Percentiles rank a stretch among this genome's conserved stretches.
These are phyloP conservation scores for Eulemur rufifrons DNA, from an alignment of 2,113 vertebrate genomes.

Conservation along the genomic window DNA sequence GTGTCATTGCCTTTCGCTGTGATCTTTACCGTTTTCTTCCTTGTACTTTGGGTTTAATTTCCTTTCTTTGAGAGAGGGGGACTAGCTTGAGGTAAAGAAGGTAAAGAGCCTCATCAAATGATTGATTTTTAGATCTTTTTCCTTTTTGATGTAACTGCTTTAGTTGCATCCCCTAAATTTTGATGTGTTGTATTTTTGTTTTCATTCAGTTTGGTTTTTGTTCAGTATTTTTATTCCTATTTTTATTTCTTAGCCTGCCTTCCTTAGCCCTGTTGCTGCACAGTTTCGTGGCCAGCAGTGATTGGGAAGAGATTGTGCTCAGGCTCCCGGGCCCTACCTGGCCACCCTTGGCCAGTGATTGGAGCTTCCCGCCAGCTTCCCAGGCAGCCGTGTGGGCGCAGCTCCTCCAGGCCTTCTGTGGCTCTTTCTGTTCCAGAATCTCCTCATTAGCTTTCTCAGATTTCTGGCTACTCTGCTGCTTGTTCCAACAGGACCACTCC, in stretches of 20 bases:
- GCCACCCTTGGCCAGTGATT: neutral
- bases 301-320: neutral
- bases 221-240: neutral
- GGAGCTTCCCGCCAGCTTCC: neutral
- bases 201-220: neutral
- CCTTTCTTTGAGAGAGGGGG: neutral
- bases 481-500: neutral
- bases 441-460: neutral
- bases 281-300: neutral
- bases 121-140: neutral
- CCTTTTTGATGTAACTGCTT: neutral
- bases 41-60: neutral
- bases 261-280: rapidly evolving
- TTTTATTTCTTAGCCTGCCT: neutral
- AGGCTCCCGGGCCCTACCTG: neutral
- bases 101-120: neutral
- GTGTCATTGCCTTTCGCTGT: neutral
- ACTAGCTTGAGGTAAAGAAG: neutral
- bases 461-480: neutral
- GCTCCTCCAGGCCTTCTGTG: neutral
- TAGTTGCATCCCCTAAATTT: neutral
- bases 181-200: neutral
- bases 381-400: rapidly evolving
- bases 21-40: neutral
- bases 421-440: neutral